These are phyloP conservation scores for Montipora foliosa DNA, from an alignment of 64 coral and sea anemone species.

Conservation along the genomic window DNA sequence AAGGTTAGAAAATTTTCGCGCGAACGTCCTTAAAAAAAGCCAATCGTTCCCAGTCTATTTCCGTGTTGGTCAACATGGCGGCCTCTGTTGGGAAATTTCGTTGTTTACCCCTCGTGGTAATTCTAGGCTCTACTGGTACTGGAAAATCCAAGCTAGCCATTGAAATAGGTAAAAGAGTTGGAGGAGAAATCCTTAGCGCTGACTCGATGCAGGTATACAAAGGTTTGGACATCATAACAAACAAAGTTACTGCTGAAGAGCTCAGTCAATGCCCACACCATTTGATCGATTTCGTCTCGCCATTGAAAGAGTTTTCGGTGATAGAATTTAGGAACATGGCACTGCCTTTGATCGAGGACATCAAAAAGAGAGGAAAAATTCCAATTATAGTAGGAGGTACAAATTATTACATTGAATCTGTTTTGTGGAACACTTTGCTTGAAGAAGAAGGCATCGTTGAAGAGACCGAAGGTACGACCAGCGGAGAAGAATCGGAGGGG, in stretches of 20 bases:
- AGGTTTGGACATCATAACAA: slow-evolving; percentile 94
- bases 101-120: slow-evolving; percentile 86
- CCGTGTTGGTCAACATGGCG: slow-evolving; percentile 86
- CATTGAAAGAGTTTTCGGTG: slow-evolving; percentile 90
- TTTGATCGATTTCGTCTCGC: slow-evolving; percentile 84
- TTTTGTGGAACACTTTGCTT: slow-evolving; percentile 86
- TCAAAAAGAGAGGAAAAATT: slow-evolving; percentile 85
- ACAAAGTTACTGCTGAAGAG: slow-evolving; percentile 91
- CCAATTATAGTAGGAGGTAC: slow-evolving; percentile 96
- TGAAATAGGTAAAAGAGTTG: slow-evolving; percentile 92
- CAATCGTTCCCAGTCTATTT: neutral
- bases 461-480: neutral
- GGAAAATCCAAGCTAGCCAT: slow-evolving; percentile 99
- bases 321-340: slow-evolving; percentile 93
- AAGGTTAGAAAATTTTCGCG: no score
- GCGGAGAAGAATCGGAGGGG: slow-evolving; percentile 21
- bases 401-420: slow-evolving; percentile 98
- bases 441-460: slow-evolving; percentile 47
- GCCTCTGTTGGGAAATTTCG: neutral
- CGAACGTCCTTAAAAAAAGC: no score
- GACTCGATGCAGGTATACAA: slow-evolving; percentile 99
- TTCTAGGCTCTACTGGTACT: slow-evolving; percentile 95
- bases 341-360: slow-evolving; percentile 83
- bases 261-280: slow-evolving; percentile 75
- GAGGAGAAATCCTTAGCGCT: slow-evolving; percentile 95